A percentile compares a stretch with the other conserved stretches of the same genome.
Conservation (phyloP, 2,113 vertebrate species). For the Phylloscopus trochiloides region DNA sequence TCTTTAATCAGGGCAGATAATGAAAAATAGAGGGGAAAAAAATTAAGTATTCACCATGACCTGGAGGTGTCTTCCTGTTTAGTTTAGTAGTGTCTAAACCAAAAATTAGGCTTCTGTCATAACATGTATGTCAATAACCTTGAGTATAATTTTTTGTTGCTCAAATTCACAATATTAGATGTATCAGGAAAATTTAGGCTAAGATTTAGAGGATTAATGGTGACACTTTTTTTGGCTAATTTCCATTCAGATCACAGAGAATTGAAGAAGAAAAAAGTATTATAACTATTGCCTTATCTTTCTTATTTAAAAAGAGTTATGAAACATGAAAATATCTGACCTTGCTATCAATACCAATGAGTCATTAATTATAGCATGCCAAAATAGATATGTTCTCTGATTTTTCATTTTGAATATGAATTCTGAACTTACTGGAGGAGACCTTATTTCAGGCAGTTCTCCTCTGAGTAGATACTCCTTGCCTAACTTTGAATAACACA, state of each 20-base stretch:
- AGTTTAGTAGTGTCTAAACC: not conserved
- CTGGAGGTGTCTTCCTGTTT: not conserved
- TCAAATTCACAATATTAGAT: not conserved
- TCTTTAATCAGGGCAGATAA: not conserved
- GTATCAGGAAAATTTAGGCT: not conserved
- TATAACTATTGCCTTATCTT: not conserved
- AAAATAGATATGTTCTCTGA: not conserved
- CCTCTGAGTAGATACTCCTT: not conserved
- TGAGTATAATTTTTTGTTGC: not conserved
- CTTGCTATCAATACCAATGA: not conserved
- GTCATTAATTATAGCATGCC: not conserved
- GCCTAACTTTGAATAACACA: not conserved
- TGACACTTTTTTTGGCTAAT: not conserved
- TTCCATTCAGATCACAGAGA: not conserved
- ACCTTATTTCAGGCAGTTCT: not conserved
- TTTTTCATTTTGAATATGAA: not conserved
- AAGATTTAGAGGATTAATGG: not conserved
- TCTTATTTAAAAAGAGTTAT: not conserved
- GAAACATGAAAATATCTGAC: not conserved
- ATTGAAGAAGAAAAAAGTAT: not conserved
- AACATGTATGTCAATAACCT: not conserved
- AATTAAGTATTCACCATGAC: not conserved
- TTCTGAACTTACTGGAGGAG: not conserved
- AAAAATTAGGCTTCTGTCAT: not conserved
- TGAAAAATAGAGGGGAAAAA: not conserved